Conservation (phyloP, 2,888 invertebrate species). For the Lycocerus yunnanus region DNA sequence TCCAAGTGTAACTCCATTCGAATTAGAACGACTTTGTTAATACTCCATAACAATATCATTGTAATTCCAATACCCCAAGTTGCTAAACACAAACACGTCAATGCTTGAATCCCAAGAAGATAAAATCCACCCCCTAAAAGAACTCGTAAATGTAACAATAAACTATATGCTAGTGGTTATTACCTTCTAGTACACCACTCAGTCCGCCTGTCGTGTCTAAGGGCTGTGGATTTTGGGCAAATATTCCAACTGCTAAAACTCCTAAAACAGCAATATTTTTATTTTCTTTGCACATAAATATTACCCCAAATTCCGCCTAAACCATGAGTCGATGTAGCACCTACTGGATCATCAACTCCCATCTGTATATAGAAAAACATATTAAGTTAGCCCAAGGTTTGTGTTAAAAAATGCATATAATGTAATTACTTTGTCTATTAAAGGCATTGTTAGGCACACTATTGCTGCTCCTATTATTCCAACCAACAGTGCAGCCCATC, state of each 20-base stretch:
- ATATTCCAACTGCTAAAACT: slow-evolving; percentile 84
- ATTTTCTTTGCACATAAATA: slow-evolving; percentile 12
- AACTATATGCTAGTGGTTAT: not conserved
- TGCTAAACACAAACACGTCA: slow-evolving; percentile 72
- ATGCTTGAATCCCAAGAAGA: slow-evolving; percentile 79
- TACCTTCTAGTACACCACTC: slow-evolving; percentile 75
- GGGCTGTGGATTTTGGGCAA: slow-evolving; percentile 83
- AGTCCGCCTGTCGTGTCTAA: slow-evolving; percentile 79
- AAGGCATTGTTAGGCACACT: slow-evolving; percentile 71
- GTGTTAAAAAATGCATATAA: not conserved
- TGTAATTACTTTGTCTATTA: slow-evolving; percentile 67
- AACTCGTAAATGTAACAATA: too few species aligned
- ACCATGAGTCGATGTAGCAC: slow-evolving; percentile 89
- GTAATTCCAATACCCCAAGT: slow-evolving; percentile 78
- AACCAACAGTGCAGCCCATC: slow-evolving; percentile 85
- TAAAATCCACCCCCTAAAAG: slow-evolving; percentile 82
- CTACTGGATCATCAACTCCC: slow-evolving; percentile 88
- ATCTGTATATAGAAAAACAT: slow-evolving; percentile 50
- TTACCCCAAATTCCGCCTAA: slow-evolving; percentile 74
- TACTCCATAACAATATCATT: slow-evolving; percentile 73
- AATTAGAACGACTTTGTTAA: slow-evolving; percentile 79
- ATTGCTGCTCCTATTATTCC: slow-evolving; percentile 79
- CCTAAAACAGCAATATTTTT: slow-evolving; percentile 61
- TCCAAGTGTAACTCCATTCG: slow-evolving; percentile 87
- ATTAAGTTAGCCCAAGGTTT: not conserved